Evolutionary conservation across 1,140 invertebrate genomes (phyloP), one percentile per base, ranked within the genome.

Genomic region (Ylistrum balloti): DNA sequence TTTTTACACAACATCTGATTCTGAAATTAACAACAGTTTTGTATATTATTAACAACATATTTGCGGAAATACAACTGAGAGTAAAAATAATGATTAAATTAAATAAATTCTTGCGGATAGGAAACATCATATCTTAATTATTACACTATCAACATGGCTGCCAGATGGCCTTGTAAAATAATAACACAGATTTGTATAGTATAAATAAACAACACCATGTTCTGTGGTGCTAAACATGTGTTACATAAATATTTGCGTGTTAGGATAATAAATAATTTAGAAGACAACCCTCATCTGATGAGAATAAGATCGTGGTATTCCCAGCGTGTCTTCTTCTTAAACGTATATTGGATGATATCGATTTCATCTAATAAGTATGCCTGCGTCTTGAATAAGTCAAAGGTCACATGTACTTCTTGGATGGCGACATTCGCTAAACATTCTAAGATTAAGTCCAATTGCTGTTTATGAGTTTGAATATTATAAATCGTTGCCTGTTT

Each of bases 91-190:
- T n/a, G n/a, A n/a, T n/a, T n/a, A n/a, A n/a, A n/a, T n/a, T n/a
- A n/a, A n/a, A n/a, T n/a, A n/a, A n/a, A n/a, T n/a, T n/a, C n/a
- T n/a, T n/a, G n/a, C n/a, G n/a, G n/a, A n/a, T n/a, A n/a, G n/a
- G n/a, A n/a, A n/a, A n/a, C n/a, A n/a, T n/a, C 45, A 22, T 20
- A 56, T 17, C 20, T 56, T 20, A 2, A 74, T 74, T 9, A n/a
- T 74, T 74, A 28, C 22, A n/a, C 3, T 74, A 17, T 2, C 5
- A n/a, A 74, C 56, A 28, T 74, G 0, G 56, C 2, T 28, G 17
- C n/a, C 56, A 74, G n/a, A 74, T 74, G 56, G 56, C 56, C 56
- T 74, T 74, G 56, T n/a, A 74, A 74, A 74, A 74, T 74, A 17
- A 74, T 0, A 3, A 74, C 56, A 74, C 56, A n/a, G n/a, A 28